These are phyloP conservation scores for Acrossocheilus wenchowensis DNA, from an alignment of 2,797 vertebrate genomes.

Conservation along the genomic window DNA sequence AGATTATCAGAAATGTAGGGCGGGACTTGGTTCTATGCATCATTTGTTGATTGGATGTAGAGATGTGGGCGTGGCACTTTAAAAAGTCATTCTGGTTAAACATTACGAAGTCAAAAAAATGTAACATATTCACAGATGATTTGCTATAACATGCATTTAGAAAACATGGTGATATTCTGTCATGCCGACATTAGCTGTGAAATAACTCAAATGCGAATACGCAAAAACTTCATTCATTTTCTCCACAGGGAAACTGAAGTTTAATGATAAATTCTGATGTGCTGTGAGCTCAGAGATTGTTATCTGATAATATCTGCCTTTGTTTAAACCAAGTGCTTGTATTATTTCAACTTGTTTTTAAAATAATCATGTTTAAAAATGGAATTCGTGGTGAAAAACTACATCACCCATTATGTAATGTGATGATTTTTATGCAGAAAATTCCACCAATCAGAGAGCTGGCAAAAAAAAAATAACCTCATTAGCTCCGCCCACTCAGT, in stretches of 20 bases:
- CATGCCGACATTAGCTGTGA: not conserved
- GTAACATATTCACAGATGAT: not conserved
- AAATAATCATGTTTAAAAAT: no score
- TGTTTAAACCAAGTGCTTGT: no score
- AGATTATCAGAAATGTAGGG: not conserved
- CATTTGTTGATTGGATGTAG: not conserved
- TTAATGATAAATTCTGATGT: not conserved
- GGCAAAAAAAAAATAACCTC: not conserved
- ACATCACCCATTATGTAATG: not conserved
- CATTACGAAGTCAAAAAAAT: no score
- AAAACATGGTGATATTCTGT: not conserved
- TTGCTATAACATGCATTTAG: not conserved
- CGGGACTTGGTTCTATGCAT: not conserved
- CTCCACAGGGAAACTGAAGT: no score
- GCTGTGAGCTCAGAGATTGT: no score
- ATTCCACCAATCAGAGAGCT: not conserved
- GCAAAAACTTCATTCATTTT: no score
- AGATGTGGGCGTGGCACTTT: constrained; percentile 5
- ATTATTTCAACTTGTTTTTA: no score
- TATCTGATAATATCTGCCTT: no score
- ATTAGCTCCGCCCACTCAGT: not conserved
- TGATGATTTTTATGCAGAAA: not conserved
- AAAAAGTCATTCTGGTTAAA: not conserved
- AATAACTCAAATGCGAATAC: not conserved
- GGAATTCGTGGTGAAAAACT: no score